Evolutionary conservation across 64 coral and sea anemone species (phyloP).

Genomic region (Montipora cactus): DNA sequence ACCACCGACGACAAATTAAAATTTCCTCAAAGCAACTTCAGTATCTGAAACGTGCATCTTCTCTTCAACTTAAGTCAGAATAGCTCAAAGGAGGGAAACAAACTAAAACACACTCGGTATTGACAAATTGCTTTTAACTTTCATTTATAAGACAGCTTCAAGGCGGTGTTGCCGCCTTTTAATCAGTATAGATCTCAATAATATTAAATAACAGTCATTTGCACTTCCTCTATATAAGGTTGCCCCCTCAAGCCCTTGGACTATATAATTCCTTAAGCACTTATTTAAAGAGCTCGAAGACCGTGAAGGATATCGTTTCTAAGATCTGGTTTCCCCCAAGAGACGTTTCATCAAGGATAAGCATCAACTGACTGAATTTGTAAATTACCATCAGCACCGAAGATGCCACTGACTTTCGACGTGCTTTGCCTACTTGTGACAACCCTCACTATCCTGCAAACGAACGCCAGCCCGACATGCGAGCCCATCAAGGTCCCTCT

Average conservation of each 20-base stretch:
- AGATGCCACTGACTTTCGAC: not conserved
- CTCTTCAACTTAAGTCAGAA: not conserved
- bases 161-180: not conserved
- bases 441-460: not conserved
- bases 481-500: conserved; percentile 38
- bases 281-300: conserved; percentile 39
- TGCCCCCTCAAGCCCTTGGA: not conserved
- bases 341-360: not conserved
- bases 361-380: not conserved
- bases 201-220: conserved; percentile 29
- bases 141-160: not conserved
- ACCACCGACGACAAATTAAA: not conserved
- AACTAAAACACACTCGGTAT: not conserved
- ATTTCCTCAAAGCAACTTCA: not conserved
- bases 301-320: not conserved
- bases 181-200: not conserved
- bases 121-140: not conserved
- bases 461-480: not conserved
- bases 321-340: not conserved
- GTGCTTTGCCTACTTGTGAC: not conserved
- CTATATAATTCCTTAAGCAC: conserved; percentile 17
- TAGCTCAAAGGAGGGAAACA: not conserved
- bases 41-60: not conserved
- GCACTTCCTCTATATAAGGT: conserved; percentile 14
- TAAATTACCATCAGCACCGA: not conserved